Conservation (phyloP, 37 sponge, comb jelly and placozoan species). For the Chondrilla cf. caribensis region DNA sequence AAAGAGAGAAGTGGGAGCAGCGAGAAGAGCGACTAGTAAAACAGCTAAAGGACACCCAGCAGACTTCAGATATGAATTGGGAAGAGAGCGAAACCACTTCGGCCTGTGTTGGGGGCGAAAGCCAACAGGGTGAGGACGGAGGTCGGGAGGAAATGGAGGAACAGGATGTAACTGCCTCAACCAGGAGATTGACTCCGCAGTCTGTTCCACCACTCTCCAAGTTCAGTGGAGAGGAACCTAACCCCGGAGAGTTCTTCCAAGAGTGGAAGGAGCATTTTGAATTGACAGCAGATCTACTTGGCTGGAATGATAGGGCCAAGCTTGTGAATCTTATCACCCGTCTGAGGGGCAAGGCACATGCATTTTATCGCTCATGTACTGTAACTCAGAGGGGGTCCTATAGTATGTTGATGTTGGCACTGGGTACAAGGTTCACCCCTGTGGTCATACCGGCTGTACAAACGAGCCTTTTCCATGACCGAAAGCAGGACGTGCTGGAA, state of each 20-base stretch:
- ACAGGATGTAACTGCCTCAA: no score
- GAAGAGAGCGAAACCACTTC: no score
- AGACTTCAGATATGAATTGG: no score
- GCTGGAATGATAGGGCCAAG: constrained; percentile 27
- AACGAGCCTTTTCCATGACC: constrained; percentile 44
- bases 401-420: background rate
- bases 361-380: constrained; percentile 54
- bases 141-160: no score
- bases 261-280: constrained; percentile 59
- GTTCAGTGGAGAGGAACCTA: no score
- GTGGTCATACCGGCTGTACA: constrained; percentile 29
- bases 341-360: constrained; percentile 24
- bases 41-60: no score
- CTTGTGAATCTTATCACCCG: constrained; percentile 31
- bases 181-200: no score
- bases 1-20: no score
- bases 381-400: constrained; percentile 20
- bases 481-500: constrained; percentile 30
- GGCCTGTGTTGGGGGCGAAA: no score
- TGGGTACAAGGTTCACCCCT: constrained; percentile 43
- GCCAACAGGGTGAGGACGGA: no score
- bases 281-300: constrained; percentile 13
- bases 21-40: no score
- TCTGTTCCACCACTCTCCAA: no score
- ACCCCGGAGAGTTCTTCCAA: constrained; percentile 28